phyloP scores from a whole-genome alignment of 2,797 vertebrate genomes.

The Helostoma temminkii region DNA sequence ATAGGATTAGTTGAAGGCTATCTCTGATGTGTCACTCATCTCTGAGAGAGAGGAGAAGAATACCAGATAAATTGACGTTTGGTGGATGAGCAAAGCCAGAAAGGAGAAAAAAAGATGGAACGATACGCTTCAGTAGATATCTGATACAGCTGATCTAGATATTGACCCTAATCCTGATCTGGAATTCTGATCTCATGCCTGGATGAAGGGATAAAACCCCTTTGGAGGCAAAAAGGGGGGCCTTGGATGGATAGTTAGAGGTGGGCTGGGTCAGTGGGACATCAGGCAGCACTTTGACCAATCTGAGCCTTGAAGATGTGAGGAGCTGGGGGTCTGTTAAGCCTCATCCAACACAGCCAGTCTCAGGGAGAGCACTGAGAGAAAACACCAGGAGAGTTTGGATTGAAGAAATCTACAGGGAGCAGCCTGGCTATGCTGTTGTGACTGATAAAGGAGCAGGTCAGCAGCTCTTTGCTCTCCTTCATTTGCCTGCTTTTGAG shows the following conservation, averaged over 20 bases:
- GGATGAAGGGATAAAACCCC: slow-evolving; percentile 69
- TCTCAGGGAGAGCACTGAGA: slow-evolving; percentile 51
- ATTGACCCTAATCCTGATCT: slow-evolving; percentile 74
- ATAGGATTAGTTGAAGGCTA: slow-evolving; percentile 76
- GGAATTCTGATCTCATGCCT: slow-evolving; percentile 72
- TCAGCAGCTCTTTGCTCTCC: slow-evolving; percentile 37
- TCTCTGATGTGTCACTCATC: slow-evolving; percentile 79
- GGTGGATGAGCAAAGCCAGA: slow-evolving; percentile 60
- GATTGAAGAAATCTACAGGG: slow-evolving; percentile 68
- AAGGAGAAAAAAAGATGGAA: slow-evolving; percentile 53
- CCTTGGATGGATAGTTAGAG: slow-evolving; percentile 59
- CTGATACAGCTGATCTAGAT: slow-evolving; percentile 69
- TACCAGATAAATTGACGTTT: slow-evolving; percentile 66
- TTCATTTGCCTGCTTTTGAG: slow-evolving; percentile 38
- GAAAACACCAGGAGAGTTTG: slow-evolving; percentile 47
- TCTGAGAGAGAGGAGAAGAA: slow-evolving; percentile 60
- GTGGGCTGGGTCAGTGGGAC: slow-evolving; percentile 62
- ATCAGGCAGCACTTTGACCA: slow-evolving; percentile 72
- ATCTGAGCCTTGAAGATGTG: slow-evolving; percentile 69
- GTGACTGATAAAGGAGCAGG: slow-evolving; percentile 59
- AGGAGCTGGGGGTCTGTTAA: slow-evolving; percentile 57
- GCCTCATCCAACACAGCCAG: slow-evolving; percentile 59
- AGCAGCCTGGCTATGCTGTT: slow-evolving; percentile 50
- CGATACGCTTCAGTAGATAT: slow-evolving; percentile 67
- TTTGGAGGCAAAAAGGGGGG: slow-evolving; percentile 52